A percentile compares a stretch with the other conserved stretches of the same genome.
Evolutionary conservation across 2,888 invertebrate species (phyloP).

Genomic region (Ochropleura leucogaster): DNA sequence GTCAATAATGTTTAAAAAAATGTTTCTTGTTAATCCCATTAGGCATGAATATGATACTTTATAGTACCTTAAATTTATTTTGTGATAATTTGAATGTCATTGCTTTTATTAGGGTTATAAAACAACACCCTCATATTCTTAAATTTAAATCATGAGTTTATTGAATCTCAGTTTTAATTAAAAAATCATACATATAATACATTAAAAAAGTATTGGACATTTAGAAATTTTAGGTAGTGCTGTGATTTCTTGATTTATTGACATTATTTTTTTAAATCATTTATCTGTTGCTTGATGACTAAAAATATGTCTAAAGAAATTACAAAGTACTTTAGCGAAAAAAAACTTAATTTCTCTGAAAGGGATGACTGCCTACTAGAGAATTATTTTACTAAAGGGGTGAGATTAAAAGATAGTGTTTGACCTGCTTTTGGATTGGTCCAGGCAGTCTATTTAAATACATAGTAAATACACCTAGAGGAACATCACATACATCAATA

Average conservation of each 20-base stretch:
- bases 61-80: slow-evolving; percentile 30
- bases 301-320: neutral
- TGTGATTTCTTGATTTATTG: neutral
- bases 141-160: neutral
- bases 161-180: neutral
- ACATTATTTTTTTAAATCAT: neutral
- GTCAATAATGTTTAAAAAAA: slow-evolving; percentile 8
- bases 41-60: slow-evolving; percentile 29
- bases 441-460: slow-evolving; percentile 10
- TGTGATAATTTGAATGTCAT: slow-evolving; percentile 27
- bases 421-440: slow-evolving; percentile 11
- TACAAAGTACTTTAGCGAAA: too few relatives aligned
- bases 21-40: slow-evolving; percentile 25
- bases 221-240: neutral
- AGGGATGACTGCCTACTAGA: neutral
- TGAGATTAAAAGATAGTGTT: slow-evolving; percentile 15
- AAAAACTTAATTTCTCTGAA: neutral
- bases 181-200: neutral
- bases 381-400: neutral
- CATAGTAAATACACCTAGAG: slow-evolving; percentile 2
- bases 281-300: neutral
- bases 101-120: neutral
- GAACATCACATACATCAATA: neutral
- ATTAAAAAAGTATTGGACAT: neutral
- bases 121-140: slow-evolving; percentile 1